Conservation (phyloP, 1,140 invertebrate genomes). For the Andrena cerasifolii region DNA sequence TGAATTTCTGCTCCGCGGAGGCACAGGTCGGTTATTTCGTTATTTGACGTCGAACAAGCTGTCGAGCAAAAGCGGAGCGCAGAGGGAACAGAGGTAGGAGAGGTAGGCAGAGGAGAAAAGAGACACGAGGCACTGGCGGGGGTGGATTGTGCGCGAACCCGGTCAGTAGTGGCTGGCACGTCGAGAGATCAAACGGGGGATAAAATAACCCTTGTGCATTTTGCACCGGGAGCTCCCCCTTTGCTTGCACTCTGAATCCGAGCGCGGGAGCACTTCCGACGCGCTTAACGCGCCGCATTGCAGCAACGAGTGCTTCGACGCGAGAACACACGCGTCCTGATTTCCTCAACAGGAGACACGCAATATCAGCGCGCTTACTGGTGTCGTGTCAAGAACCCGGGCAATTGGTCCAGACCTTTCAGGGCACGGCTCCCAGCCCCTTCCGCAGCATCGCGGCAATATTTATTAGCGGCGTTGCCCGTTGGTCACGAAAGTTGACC, state of each 20-base stretch:
- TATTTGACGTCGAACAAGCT: conserved; percentile 10
- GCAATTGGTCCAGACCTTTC: conserved; percentile 24
- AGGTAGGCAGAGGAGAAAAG: background rate
- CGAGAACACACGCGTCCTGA: conserved; percentile 25
- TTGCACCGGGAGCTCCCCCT: conserved; percentile 5
- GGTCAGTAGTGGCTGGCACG: conserved; percentile 18
- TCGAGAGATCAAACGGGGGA: conserved; percentile 26
- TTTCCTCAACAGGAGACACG: background rate
- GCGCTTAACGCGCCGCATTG: conserved; percentile 38
- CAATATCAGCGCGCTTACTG: background rate
- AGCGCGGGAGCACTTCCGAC: conserved; percentile 6
- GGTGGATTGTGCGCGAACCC: background rate
- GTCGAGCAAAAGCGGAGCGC: background rate
- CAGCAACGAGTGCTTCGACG: conserved; percentile 22
- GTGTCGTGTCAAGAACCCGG: background rate
- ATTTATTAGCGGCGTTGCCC: background rate
- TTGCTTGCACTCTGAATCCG: background rate
- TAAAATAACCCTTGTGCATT: conserved; percentile 33
- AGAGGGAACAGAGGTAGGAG: background rate
- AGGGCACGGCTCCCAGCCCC: too few species aligned
- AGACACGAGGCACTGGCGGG: background rate
- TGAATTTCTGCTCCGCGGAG: too few species aligned
- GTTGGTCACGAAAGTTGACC: conserved; percentile 5
- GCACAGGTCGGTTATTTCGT: too few species aligned
- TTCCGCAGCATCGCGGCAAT: too few species aligned